phyloP scores from a whole-genome alignment of 2,888 invertebrate genomes.

The Leptinotarsa peninsularis region DNA sequence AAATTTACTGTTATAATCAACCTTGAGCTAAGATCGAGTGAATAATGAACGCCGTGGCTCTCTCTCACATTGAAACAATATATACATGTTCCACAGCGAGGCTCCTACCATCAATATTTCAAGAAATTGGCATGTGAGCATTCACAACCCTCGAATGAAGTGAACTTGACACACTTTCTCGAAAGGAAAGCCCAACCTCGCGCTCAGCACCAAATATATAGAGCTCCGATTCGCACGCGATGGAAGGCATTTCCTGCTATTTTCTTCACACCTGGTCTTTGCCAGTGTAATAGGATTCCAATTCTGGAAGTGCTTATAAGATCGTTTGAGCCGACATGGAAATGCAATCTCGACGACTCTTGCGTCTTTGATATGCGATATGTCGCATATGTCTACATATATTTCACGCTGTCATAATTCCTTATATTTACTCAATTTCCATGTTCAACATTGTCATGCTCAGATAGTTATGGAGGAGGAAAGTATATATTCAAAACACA shows the following conservation, averaged over 20 bases:
- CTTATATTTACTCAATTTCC: conserved; percentile 28
- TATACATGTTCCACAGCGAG: conserved; percentile 32
- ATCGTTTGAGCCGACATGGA: conserved; percentile 56
- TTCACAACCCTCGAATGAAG: not conserved
- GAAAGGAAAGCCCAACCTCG: not conserved
- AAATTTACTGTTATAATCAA: conserved; percentile 4
- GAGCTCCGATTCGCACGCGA: not conserved
- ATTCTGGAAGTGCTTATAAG: conserved; percentile 54
- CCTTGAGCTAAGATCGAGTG: not conserved
- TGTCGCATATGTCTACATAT: conserved; percentile 45
- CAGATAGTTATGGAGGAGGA: not conserved
- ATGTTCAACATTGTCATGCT: conserved; percentile 27
- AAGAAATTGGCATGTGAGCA: conserved; percentile 46
- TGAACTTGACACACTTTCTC: conserved; percentile 3
- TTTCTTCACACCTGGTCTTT: not conserved
- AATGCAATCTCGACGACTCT: conserved; percentile 55
- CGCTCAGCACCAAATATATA: not conserved
- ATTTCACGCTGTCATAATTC: conserved; percentile 45
- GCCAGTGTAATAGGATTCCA: conserved; percentile 53
- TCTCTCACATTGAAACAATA: conserved; percentile 12
- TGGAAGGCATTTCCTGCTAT: not conserved
- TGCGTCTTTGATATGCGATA: conserved; percentile 51
- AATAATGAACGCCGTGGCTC: not conserved
- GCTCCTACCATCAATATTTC: conserved; percentile 47
- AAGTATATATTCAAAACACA: not conserved